Evolutionary conservation across 2,113 vertebrate genomes (phyloP).

Genomic region (Melanerpes aurifrons): DNA sequence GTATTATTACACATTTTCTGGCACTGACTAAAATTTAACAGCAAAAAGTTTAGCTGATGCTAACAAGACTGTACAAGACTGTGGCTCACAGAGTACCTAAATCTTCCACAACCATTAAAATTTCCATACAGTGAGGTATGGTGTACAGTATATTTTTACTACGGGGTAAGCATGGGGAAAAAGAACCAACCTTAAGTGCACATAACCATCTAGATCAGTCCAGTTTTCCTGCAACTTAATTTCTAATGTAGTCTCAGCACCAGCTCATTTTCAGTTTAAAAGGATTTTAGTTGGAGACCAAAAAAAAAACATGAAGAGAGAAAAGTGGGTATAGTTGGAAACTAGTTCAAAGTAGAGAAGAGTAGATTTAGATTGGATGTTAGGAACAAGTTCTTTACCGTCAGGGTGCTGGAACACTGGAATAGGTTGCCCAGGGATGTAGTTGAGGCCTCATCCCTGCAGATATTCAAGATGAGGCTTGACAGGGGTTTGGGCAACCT

Average conservation of each 20-base stretch:
- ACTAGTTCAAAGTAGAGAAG: too few species aligned
- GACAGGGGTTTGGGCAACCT: too few species aligned
- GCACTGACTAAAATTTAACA: slow-evolving; percentile 24
- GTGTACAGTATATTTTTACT: slow-evolving; percentile 55
- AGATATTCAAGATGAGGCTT: too few species aligned
- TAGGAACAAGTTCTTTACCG: too few species aligned
- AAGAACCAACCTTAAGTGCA: background rate
- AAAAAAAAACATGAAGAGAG: background rate
- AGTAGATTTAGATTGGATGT: too few species aligned
- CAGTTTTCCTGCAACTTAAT: slow-evolving; percentile 29
- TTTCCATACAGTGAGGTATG: slow-evolving; percentile 23
- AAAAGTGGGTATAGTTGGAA: slow-evolving; percentile 42
- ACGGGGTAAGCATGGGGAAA: background rate
- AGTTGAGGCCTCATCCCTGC: too few species aligned
- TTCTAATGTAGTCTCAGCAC: slow-evolving; percentile 35
- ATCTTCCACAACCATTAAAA: slow-evolving; percentile 18
- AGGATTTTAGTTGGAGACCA: background rate
- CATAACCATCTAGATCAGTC: slow-evolving; percentile 29
- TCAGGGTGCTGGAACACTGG: too few species aligned
- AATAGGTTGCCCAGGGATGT: too few species aligned
- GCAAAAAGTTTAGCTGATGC: slow-evolving; percentile 1
- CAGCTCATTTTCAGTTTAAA: slow-evolving; percentile 60
- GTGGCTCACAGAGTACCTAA: slow-evolving; percentile 4
- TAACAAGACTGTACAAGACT: background rate
- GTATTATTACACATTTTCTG: background rate